Base-by-base conservation (phyloP, 2,797 vertebrate genomes). In the Helicolenus hilgendorfi region DNA sequence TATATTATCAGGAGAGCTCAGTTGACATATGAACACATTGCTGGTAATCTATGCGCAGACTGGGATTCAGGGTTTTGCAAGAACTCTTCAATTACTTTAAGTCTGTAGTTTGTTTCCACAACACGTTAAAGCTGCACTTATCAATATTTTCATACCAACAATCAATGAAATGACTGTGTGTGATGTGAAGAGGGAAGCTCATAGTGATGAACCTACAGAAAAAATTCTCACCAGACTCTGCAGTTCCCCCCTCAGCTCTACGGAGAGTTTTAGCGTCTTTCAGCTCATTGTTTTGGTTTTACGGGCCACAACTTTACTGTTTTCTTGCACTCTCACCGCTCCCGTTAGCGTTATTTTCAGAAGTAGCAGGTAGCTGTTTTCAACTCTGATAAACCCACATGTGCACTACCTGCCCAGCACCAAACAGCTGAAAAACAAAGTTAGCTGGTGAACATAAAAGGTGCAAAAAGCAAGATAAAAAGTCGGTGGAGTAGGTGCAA, bases 221-320 rank as follows among this genome's bases (percentile, higher is more conserved):
- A 36, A 36, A 65, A 14, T 11, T 0, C 3, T 49, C 45, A 49
- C 41, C 15, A 18, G 14, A 18, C 41, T 45, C 41, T 45, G 15
- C 45, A 49, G 45, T 49, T 49, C 45, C 45, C 38, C 38, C 45
- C 15, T 20, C 45, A 49, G 0, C 45, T 49, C 45, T 45, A 45
- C 41, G 0, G 15, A 20, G 41, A 49, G 45, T 20, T 49, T 0
- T n/a, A 53, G 20, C 14, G 0, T n/a, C 31, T 41, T 45, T 36
- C 22, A 75, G 59, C 27, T 35, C n/a, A 60, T 13, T n/a, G 64
- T 69, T 59, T 69, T 41, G 24, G 1, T 58, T 71, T 71, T 24
- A 14, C 1, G 0, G 15, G 3, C 5, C 1, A 0, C 11, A 27
- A 20, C 20, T 45, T 59, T 9, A 4, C 26, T 9, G 4, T 1